Base-by-base conservation (phyloP, 2,113 vertebrate genomes). In the Isurus oxyrinchus region DNA sequence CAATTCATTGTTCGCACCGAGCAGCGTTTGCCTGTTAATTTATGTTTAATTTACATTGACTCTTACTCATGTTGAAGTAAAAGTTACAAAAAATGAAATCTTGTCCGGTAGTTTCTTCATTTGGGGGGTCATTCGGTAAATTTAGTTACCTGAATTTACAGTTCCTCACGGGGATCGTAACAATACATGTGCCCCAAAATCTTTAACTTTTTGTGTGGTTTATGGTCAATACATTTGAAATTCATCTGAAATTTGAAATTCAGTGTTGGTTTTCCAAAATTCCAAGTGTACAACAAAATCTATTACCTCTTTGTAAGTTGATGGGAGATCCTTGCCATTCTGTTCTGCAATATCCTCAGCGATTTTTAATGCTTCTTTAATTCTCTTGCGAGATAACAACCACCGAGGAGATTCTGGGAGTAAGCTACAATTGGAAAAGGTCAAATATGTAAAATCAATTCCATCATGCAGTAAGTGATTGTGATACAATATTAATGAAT, bases 321-420 rank as follows among this genome's bases (percentile, higher is more conserved):
- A 84, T 40, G 97, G 97, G 57, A 97, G 61, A 5, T 95, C 61
- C 96, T 81, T 97, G 40, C 96, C 96, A 91, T 97, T 97, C 93
- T 95, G 84, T 21, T 96, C 97, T 25, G 97, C 97, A 14, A 97
- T 96, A 59, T 96, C 66, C 67, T 96, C 44, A 2, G 96, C 67
- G 81, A 97, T 96, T 55, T 49, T 59, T 63, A 97, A 44, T 21
- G 97, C 97, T 96, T 97, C 96, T 72, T 96, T 96, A 53, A 63
- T 96, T 91, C 63, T 97, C 57, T 94, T 96, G 67, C 97, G 96
- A 44, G 96, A 96, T 40, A 97, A 93, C 88, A 97, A 94, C 97
- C 97, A 97, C 31, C 97, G 96, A 88, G 97, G 97, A 96, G 97
- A 97, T 96, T 97, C 97, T 72, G 97, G 97, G 95, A 97, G 96